These are phyloP conservation scores for Mus musculus DNA, from an alignment of 2,113 vertebrate species.

Conservation along the genomic window GRCm39 chr3:153218001-153218500, in stretches of 20 bases:
- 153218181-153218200: not conserved
- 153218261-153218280: not conserved
- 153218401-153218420: not conserved
- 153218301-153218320: not conserved
- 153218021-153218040: not conserved
- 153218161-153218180: not conserved
- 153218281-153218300: rapidly evolving
- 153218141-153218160: not conserved
- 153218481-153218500: constrained; percentile 14
- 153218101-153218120: not conserved
- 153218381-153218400: not conserved
- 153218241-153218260: not conserved
- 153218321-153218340: not conserved
- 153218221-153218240: too few relatives aligned
- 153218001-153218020: too few relatives aligned
- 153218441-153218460: not conserved
- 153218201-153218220: not conserved
- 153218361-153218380: not conserved
- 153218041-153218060: not conserved
- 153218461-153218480: not conserved
- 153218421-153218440: constrained; percentile 6
- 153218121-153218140: not conserved
- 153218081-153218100: not conserved
- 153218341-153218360: not conserved
- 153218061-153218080: not conserved